Base-by-base conservation (phyloP, 2,888 invertebrate species). In the Lycocerus yunnanus region DNA sequence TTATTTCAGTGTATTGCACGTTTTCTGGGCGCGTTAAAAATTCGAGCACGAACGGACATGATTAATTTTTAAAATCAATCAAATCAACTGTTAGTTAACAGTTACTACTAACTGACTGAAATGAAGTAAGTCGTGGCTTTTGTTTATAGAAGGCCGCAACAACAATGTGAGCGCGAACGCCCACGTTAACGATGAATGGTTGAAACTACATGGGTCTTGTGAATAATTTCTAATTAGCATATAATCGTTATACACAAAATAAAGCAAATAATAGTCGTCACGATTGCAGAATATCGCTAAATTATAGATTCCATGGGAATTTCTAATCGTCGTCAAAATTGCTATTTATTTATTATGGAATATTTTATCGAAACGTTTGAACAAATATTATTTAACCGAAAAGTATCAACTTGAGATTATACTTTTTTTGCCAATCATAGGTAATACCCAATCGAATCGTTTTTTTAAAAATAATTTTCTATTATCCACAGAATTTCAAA, bases 91-190 rank as follows among this genome's bases (percentile, higher is more conserved):
- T 20, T 63, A 63, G 61, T 18, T 63, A 63, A 63, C n/a, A 63
- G 61, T 63, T n/a, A 18, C 61, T 14, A 63, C 80, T 82, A 80
- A 81, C 83, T 82, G 83, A 83, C 83, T 83, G 83, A 82, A 84
- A 82, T 83, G 82, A 66, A 80, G 82, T 82, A 82, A 81, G 81
- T 84, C 83, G 80, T 83, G 81, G 83, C 83, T 83, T 27, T 81
- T 82, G 78, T 83, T 83, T 82, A 82, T 82, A 83, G 84, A 85
- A 85, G 84, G 84, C 82, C 84, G 82, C 75, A 80, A 76, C 80
- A 80, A 76, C 80, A 43, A 43, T 43, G n/a, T 43, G 80, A 80
- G 76, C 81, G 80, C 79, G 81, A 81, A 80, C 83, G 82, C 83
- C 84, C 83, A 84, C 84, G 83, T 78, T 73, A 75, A 74, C 80